phyloP scores from a whole-genome alignment of 2,113 vertebrate genomes.

The Dicentrarchus labrax region DNA sequence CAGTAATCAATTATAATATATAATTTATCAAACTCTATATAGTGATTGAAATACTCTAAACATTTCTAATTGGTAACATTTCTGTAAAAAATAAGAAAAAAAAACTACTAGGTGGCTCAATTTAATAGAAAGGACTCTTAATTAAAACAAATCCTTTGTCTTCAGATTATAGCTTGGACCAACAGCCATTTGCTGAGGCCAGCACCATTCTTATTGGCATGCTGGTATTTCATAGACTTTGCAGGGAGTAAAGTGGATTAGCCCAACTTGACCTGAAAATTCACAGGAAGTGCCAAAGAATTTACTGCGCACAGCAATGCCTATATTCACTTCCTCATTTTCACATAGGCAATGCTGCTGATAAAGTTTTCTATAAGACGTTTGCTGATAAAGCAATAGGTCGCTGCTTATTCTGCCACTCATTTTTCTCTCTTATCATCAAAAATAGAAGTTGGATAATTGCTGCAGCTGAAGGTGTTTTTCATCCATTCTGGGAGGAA shows the following conservation, averaged over 20 bases:
- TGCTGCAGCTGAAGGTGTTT: slow-evolving; percentile 20
- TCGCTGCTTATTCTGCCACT: slow-evolving; percentile 22
- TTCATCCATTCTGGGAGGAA: slow-evolving; percentile 14
- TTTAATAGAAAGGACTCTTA: slow-evolving; percentile 42
- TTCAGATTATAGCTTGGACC: slow-evolving; percentile 63
- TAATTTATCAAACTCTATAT: background rate
- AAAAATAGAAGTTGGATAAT: slow-evolving; percentile 35
- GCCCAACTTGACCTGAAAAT: slow-evolving; percentile 57
- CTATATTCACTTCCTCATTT: slow-evolving; percentile 48
- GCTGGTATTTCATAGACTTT: slow-evolving; percentile 63
- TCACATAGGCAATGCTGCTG: slow-evolving; percentile 31
- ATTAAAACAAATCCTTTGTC: slow-evolving; percentile 60
- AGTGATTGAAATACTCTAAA: background rate
- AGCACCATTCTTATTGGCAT: slow-evolving; percentile 55
- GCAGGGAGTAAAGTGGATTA: slow-evolving; percentile 69
- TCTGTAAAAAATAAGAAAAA: background rate
- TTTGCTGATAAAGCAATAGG: slow-evolving; percentile 46
- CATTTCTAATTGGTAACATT: slow-evolving; percentile 16
- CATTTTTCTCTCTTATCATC: slow-evolving; percentile 34
- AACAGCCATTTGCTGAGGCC: slow-evolving; percentile 57
- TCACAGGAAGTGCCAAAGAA: slow-evolving; percentile 44
- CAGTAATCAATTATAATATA: slow-evolving; percentile 4
- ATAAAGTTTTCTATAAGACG: slow-evolving; percentile 1
- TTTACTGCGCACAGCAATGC: background rate
- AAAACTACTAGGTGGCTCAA: slow-evolving; percentile 30